These are phyloP conservation scores for Sprattus sprattus DNA, from an alignment of 2,113 vertebrate genomes.

Conservation along the genomic window DNA sequence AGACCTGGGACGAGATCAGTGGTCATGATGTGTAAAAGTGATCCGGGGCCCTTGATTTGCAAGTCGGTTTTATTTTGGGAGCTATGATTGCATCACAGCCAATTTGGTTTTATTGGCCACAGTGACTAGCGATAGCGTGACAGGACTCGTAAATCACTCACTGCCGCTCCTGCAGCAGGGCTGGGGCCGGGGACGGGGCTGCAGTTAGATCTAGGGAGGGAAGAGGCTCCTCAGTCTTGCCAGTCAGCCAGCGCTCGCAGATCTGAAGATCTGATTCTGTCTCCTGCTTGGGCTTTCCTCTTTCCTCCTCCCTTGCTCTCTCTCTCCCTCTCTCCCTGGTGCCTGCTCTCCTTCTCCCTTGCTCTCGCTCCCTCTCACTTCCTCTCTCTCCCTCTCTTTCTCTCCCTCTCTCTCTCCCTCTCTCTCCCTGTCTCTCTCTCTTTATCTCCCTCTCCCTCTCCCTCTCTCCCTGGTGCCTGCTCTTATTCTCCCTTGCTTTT, in stretches of 20 bases:
- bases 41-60: not conserved
- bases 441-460: not conserved
- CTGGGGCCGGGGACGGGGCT: not conserved
- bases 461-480: not conserved
- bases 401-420: not conserved
- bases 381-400: not conserved
- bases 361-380: not conserved
- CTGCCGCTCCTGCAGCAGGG: not conserved
- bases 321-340: too few relatives aligned
- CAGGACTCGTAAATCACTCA: constrained; percentile 20
- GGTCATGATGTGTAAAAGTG: not conserved
- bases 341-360: not conserved
- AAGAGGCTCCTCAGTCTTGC: not conserved
- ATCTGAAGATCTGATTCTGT: not conserved
- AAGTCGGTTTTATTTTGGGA: constrained; percentile 15
- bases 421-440: not conserved
- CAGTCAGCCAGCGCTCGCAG: not conserved
- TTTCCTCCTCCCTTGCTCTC: too few relatives aligned
- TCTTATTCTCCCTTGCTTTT: not conserved
- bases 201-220: not conserved
- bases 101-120: constrained; percentile 21
- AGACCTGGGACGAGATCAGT: not conserved
- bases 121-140: not conserved
- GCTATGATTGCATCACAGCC: constrained; percentile 11
- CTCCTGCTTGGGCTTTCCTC: not conserved